Evolutionary conservation across 1,140 invertebrate genomes (phyloP).

Genomic region (Drosophila bifasciata): DNA sequence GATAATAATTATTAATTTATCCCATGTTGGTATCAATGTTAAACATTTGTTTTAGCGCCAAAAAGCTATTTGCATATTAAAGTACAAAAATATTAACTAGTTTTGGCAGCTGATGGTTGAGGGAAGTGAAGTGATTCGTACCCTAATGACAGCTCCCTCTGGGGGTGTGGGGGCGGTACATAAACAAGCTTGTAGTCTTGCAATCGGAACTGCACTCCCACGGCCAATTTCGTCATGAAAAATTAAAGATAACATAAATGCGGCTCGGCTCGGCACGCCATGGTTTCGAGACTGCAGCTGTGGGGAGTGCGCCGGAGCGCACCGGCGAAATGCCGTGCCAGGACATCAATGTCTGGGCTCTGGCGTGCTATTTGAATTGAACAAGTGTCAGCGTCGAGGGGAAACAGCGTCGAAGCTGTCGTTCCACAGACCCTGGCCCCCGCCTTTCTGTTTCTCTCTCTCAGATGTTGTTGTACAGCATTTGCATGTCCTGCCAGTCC

Average conservation of each 20-base stretch:
- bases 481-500: slow-evolving; percentile 64
- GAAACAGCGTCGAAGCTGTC: slow-evolving; percentile 63
- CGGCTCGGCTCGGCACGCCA: slow-evolving; percentile 64
- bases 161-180: too few species aligned
- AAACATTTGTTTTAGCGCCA: background rate
- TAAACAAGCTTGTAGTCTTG: slow-evolving; percentile 68
- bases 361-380: slow-evolving; percentile 81
- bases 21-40: too few species aligned
- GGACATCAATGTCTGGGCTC: slow-evolving; percentile 73
- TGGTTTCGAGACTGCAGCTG: slow-evolving; percentile 7
- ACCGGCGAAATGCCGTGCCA: slow-evolving; percentile 63
- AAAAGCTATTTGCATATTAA: background rate
- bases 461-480: slow-evolving; percentile 28
- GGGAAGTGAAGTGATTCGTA: slow-evolving; percentile 21
- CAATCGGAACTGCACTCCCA: slow-evolving; percentile 73
- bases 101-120: background rate
- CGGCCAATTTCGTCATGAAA: slow-evolving; percentile 74
- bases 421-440: slow-evolving; percentile 23
- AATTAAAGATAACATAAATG: slow-evolving; percentile 82
- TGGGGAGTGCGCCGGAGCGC: slow-evolving; percentile 13
- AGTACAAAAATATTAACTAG: slow-evolving; percentile 7
- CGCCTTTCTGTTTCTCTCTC: too few species aligned
- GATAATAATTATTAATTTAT: too few species aligned
- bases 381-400: slow-evolving; percentile 78
- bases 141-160: slow-evolving; percentile 44